A percentile compares a stretch with the other conserved stretches of the same genome.
Evolutionary conservation across 2,113 vertebrate genomes (phyloP).

Genomic region (Chroicocephalus ridibundus): DNA sequence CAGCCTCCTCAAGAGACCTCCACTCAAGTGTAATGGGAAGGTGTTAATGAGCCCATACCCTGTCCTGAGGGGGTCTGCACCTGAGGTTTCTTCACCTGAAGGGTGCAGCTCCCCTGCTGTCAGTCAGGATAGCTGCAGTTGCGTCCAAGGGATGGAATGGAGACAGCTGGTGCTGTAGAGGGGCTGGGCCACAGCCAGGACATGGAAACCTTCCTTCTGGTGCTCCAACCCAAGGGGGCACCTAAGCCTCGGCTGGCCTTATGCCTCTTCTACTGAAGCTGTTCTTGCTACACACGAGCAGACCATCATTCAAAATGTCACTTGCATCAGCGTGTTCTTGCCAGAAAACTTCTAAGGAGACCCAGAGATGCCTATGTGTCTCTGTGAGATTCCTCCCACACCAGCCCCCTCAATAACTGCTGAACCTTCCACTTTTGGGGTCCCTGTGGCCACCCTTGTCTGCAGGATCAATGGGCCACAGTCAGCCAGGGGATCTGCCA

Average conservation of each 20-base stretch:
- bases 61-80: fast-evolving
- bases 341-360: neutral
- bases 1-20: fast-evolving
- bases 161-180: fast-evolving
- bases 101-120: neutral
- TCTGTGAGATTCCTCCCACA: too few species aligned
- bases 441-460: neutral
- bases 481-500: neutral
- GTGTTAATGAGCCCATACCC: fast-evolving
- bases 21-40: fast-evolving
- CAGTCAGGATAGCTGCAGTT: fast-evolving
- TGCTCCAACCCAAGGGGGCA: neutral
- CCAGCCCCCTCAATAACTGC: neutral
- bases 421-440: neutral
- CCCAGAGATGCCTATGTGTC: fast-evolving
- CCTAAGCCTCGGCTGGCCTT: neutral
- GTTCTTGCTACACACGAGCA: neutral
- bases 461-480: fast-evolving
- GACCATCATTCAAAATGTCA: fast-evolving
- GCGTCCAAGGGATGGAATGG: neutral
- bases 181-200: neutral
- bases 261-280: neutral
- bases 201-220: fast-evolving
- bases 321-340: fast-evolving
- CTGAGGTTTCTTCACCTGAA: fast-evolving